Base-by-base conservation (phyloP, 2,888 invertebrate species). In the Loripinus fragilis region DNA sequence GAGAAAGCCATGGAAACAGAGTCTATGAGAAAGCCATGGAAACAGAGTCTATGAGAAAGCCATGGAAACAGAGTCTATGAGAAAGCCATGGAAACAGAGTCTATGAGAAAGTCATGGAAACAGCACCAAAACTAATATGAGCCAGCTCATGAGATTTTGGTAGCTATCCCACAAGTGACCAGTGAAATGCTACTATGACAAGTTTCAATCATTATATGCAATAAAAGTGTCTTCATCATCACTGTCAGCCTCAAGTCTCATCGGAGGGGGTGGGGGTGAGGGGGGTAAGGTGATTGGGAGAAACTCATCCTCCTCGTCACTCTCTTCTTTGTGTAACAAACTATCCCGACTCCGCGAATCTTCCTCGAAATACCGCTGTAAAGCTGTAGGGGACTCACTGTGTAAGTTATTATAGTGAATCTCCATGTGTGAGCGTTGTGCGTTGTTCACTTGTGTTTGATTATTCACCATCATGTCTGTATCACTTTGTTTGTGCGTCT, bases 221-320 rank as follows among this genome's bases (percentile, higher is more conserved):
- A 60, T 33, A 67, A 67, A 64, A 84, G 71, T 15, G 78, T 69
- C 67, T 25, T 71, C 70, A 35, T 72, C 71, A 20, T 48, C 42
- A 33, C 55, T 65, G 3, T 50, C 35, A 42, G 60, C 80, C 69
- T 82, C 83, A 55, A 84, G 70, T 2, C 81, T 71, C 68, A 83
- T 73, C 0, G 87, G 86, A 15, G 85, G 83, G 17, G 85, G 85
- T 2, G 85, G 85, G 0, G 87, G 85, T 7, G 84, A 84, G 3
- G 85, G 85, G 2, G 87, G 81, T 30, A 80, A 79, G 23, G 68
- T 41, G 25, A 80, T 77, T n/a, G 68, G 60, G n/a, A 81, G 42
- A 5, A 68, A 60, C n/a, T 81, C 81, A 69, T 81, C 84, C n/a
- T 81, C 77, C 69, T 78, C 76, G 52, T 84, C 84, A 23, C 80